phyloP scores from a whole-genome alignment of 37 sponge, comb jelly and placozoan species.

The Amphimedon queenslandica region DNA sequence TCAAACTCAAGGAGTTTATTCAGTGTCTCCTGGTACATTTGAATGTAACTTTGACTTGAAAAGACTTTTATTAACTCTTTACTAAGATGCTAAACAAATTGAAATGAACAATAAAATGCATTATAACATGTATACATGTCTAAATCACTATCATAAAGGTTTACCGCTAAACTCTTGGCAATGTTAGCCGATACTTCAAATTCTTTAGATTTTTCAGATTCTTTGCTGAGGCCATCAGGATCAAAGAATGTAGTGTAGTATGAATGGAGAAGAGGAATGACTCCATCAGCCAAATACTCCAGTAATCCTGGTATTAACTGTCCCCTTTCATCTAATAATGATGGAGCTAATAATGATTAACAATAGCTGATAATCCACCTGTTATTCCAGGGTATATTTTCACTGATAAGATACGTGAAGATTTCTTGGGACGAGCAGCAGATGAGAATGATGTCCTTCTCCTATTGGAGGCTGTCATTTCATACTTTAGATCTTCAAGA shows the following conservation, averaged over 20 bases:
- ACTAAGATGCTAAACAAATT: not conserved
- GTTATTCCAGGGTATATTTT: no score
- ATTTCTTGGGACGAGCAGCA: no score
- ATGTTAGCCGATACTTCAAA: not conserved
- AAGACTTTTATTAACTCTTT: not conserved
- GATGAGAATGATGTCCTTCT: no score
- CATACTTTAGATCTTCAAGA: no score
- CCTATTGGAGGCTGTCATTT: no score
- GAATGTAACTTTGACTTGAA: not conserved
- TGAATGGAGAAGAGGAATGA: constrained; percentile 25
- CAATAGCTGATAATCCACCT: no score
- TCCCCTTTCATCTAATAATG: not conserved
- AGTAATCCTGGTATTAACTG: constrained; percentile 19
- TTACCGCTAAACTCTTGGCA: not conserved
- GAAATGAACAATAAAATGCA: not conserved
- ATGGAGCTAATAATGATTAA: no score
- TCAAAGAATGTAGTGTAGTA: constrained; percentile 18
- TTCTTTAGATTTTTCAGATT: not conserved
- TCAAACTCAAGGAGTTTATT: not conserved
- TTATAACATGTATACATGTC: not conserved
- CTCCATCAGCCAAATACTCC: constrained; percentile 43
- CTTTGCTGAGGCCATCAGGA: not conserved
- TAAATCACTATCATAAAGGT: not conserved
- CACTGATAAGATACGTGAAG: no score
- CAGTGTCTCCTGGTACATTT: not conserved